A percentile compares a stretch with the other conserved stretches of the same genome.
These are phyloP conservation scores for Notarius lentiginosus DNA, from an alignment of 2,113 vertebrate species.

Conservation along the genomic window DNA sequence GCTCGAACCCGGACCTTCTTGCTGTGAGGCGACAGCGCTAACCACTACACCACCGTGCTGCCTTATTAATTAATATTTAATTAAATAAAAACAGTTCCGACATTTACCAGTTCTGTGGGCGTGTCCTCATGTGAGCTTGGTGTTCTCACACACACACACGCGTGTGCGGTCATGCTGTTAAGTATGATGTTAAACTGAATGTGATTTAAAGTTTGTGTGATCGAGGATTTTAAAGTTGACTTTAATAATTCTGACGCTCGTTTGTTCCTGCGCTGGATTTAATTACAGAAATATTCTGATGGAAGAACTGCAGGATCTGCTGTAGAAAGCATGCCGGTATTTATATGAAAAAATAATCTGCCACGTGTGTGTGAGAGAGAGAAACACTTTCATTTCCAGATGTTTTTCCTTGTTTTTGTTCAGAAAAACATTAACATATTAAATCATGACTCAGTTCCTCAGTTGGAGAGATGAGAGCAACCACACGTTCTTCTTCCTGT, in stretches of 20 bases:
- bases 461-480: not conserved
- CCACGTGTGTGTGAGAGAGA: not conserved
- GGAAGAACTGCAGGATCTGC: not conserved
- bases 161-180: not conserved
- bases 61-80: not conserved
- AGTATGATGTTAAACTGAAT: not conserved
- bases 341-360: not conserved
- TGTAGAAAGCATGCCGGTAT: not conserved
- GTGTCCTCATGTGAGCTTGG: not conserved
- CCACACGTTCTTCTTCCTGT: not conserved
- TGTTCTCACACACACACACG: not conserved
- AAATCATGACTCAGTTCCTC: not conserved
- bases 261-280: not conserved
- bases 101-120: not conserved
- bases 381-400: not conserved
- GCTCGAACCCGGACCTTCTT: too few species aligned
- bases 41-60: too few species aligned
- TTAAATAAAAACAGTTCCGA: not conserved
- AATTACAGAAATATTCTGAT: not conserved
- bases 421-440: not conserved
- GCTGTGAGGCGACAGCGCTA: too few species aligned
- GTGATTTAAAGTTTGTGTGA: not conserved
- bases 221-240: not conserved
- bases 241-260: not conserved
- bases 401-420: not conserved